phyloP scores from a whole-genome alignment of 2,888 invertebrate species.

The Latrodectus hesperus region DNA sequence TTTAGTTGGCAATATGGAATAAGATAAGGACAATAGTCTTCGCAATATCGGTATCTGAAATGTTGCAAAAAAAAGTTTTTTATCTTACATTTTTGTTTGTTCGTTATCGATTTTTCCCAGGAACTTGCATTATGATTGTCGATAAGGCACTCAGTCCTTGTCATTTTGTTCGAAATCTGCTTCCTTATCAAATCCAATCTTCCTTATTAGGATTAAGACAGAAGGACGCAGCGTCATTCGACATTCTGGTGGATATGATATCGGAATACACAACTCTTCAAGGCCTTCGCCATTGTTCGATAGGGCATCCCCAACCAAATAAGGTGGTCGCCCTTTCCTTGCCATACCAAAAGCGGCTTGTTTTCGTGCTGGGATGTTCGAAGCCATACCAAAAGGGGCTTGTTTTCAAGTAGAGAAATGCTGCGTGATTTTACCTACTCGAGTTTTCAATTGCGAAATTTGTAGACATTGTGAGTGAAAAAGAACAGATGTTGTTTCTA shows the following conservation, averaged over 20 bases:
- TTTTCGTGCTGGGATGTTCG: background rate
- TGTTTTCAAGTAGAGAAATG: background rate
- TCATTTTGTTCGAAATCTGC: constrained; percentile 13
- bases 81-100: constrained; percentile 21
- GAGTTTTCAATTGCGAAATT: constrained; percentile 27
- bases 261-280: constrained; percentile 34
- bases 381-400: constrained; percentile 58
- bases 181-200: constrained; percentile 27
- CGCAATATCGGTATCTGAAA: too few relatives aligned
- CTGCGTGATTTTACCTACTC: constrained; percentile 15
- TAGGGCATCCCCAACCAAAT: constrained; percentile 41
- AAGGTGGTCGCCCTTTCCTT: constrained; percentile 30
- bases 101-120: constrained; percentile 17
- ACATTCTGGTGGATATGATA: constrained; percentile 21
- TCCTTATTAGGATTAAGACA: constrained; percentile 44
- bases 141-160: constrained; percentile 21
- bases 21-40: too few relatives aligned
- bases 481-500: constrained; percentile 42
- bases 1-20: too few relatives aligned
- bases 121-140: constrained; percentile 1
- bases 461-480: background rate
- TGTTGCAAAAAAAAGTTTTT: background rate
- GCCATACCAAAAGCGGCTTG: too few relatives aligned
- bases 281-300: constrained; percentile 30
- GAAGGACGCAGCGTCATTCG: constrained; percentile 19